phyloP scores from a whole-genome alignment of 1,140 invertebrate genomes.

The Centruroides sculpturatus region DNA sequence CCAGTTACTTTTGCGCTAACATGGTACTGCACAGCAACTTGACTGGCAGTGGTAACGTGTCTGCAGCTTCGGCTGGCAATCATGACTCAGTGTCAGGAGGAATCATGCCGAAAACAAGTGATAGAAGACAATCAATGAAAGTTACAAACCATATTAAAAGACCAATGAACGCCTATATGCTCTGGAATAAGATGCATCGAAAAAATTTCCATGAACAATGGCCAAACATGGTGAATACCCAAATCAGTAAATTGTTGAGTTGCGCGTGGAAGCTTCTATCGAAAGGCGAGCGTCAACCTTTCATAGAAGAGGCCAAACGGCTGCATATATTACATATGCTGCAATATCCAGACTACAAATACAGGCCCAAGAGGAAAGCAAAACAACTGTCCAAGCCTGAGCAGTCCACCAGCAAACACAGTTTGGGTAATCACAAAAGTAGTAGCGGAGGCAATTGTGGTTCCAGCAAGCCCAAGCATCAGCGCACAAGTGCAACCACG shows the following conservation, averaged over 20 bases:
- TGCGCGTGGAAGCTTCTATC: slow-evolving; percentile 57
- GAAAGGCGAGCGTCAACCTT: slow-evolving; percentile 71
- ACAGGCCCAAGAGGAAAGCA: slow-evolving; percentile 52
- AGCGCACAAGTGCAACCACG: too few species aligned
- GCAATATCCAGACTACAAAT: slow-evolving; percentile 78
- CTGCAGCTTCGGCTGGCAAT: background rate
- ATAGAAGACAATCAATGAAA: background rate
- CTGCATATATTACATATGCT: slow-evolving; percentile 70
- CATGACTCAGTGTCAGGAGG: background rate
- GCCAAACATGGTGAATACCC: slow-evolving; percentile 90
- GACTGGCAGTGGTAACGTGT: background rate
- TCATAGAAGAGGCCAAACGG: slow-evolving; percentile 76
- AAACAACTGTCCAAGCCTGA: slow-evolving; percentile 17
- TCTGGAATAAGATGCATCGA: slow-evolving; percentile 87
- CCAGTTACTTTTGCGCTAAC: background rate
- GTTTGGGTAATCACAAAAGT: too few species aligned
- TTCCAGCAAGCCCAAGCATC: too few species aligned
- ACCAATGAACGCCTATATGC: slow-evolving; percentile 97
- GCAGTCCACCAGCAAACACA: background rate
- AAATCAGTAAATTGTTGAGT: slow-evolving; percentile 86
- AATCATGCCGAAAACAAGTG: background rate
- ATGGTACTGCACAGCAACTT: slow-evolving; percentile 1
- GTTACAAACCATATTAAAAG: slow-evolving; percentile 91
- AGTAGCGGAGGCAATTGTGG: too few species aligned
- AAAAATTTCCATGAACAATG: slow-evolving; percentile 83